These are phyloP conservation scores for Struthidea cinerea DNA, from an alignment of 2,113 vertebrate species.

Conservation along the genomic window DNA sequence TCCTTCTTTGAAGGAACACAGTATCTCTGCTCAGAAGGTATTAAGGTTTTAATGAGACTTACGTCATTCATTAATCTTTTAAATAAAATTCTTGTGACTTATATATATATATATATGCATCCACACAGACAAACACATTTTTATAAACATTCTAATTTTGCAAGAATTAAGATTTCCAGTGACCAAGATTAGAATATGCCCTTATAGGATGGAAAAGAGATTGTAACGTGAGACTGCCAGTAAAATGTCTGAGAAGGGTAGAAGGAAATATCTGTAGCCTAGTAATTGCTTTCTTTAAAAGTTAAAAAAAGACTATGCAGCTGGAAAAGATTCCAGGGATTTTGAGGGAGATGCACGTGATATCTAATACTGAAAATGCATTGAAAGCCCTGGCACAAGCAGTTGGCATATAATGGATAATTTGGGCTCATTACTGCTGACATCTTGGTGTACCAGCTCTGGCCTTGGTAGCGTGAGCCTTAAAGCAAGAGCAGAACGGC, in stretches of 20 bases:
- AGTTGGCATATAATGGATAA: background rate
- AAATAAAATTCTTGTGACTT: background rate
- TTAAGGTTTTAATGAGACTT: conserved; percentile 1
- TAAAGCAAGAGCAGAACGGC: background rate
- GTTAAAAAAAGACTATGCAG: background rate
- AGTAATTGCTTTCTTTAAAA: background rate
- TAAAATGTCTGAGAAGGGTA: background rate
- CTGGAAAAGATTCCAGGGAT: background rate
- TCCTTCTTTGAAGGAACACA: background rate
- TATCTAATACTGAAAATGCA: background rate
- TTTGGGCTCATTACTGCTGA: background rate
- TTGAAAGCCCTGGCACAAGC: background rate
- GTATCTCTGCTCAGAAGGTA: background rate
- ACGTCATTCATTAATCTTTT: background rate
- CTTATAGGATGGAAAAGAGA: background rate
- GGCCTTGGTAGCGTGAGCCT: background rate
- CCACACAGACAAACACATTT: background rate
- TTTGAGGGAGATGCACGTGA: background rate
- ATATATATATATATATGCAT: background rate
- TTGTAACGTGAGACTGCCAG: background rate
- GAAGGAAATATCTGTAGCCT: background rate
- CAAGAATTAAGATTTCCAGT: background rate
- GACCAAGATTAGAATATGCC: background rate
- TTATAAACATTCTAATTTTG: background rate
- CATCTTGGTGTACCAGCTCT: background rate